These are phyloP conservation scores for Crotalus horridus DNA, from an alignment of 2,113 vertebrate genomes.

Conservation along the genomic window DNA sequence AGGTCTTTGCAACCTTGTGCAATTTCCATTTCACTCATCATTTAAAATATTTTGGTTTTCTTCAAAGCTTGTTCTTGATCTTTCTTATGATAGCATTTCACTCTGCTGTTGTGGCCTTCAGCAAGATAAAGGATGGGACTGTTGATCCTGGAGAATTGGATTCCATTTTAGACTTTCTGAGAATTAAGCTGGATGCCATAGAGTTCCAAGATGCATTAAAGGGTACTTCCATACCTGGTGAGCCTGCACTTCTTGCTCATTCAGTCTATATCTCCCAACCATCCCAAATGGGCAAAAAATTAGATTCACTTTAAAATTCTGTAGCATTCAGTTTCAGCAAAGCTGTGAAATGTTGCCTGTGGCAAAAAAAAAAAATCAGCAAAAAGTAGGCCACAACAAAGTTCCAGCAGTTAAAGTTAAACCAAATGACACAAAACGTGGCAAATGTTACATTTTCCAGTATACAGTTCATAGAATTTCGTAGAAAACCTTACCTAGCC, in stretches of 20 bases:
- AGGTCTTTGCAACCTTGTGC: neutral
- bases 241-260: neutral
- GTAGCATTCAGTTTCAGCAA: neutral
- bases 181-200: neutral
- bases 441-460: neutral
- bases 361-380: no score
- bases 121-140: neutral
- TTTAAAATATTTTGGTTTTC: neutral
- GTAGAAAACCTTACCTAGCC: neutral
- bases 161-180: neutral
- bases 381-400: neutral
- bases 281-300: neutral
- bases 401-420: neutral
- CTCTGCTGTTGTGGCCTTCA: neutral
- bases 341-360: neutral
- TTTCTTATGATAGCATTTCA: constrained; percentile 10
- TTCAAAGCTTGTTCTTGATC: neutral
- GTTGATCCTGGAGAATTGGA: neutral
- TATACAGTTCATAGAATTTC: neutral
- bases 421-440: neutral
- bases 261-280: neutral
- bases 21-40: neutral
- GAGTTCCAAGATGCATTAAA: constrained; percentile 9
- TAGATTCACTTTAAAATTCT: neutral
- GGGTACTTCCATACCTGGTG: neutral